These are phyloP conservation scores for Nothocercus julius DNA, from an alignment of 2,113 vertebrate species.

Conservation along the genomic window DNA sequence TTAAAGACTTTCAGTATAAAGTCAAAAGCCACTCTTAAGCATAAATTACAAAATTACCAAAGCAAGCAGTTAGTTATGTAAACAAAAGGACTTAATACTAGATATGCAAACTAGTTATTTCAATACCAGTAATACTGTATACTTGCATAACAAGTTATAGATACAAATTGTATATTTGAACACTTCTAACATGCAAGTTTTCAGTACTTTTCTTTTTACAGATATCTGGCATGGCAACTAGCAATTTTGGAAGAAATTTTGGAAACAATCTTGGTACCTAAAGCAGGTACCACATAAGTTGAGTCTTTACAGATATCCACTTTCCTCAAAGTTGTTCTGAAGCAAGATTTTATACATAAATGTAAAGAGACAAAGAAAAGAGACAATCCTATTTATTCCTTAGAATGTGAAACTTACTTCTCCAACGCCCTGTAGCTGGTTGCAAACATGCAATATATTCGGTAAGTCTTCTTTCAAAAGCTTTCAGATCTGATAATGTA, in stretches of 20 bases:
- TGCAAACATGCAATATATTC: constrained; percentile 98
- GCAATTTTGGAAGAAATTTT: not conserved
- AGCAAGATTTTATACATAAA: not conserved
- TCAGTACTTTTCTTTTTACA: not conserved
- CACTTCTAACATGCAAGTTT: not conserved
- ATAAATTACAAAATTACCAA: not conserved
- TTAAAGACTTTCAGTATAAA: not conserved
- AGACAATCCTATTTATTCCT: not conserved
- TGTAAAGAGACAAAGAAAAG: not conserved
- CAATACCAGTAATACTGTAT: too few species aligned
- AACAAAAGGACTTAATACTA: not conserved
- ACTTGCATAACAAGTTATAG: too few species aligned
- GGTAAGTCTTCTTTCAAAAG: constrained; percentile 97
- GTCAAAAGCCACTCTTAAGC: not conserved
- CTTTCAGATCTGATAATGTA: constrained; percentile 89
- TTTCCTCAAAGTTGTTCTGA: not conserved
- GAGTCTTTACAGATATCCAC: not conserved
- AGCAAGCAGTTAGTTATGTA: not conserved
- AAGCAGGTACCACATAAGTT: not conserved
- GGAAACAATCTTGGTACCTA: not conserved
- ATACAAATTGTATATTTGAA: too few species aligned
- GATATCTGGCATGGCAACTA: not conserved
- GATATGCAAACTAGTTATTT: not conserved
- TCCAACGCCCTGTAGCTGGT: constrained; percentile 97
- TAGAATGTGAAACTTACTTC: constrained; percentile 87